Percentiles rank a stretch among this genome's conserved stretches.
Evolutionary conservation across 2,113 vertebrate genomes (phyloP).

Genomic region (Lathamus discolor): DNA sequence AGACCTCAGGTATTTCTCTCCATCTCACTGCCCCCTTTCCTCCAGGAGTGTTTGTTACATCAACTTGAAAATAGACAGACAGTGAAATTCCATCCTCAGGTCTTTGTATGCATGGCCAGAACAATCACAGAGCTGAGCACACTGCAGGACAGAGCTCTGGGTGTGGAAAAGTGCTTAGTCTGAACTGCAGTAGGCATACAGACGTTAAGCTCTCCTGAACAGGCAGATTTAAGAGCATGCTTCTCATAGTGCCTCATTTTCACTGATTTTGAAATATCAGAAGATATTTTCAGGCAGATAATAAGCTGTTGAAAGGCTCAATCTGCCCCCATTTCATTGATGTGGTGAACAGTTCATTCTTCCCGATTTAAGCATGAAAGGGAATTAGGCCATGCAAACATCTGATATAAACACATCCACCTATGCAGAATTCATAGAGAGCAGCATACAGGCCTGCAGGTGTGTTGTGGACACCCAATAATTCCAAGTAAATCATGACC

Average conservation of each 20-base stretch:
- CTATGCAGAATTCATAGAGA: neutral
- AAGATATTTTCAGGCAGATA: neutral
- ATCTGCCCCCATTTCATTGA: neutral
- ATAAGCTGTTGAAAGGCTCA: neutral
- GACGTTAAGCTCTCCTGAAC: neutral
- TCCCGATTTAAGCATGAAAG: neutral
- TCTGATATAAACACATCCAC: neutral
- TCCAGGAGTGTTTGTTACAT: constrained; percentile 6
- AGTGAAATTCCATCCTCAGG: neutral
- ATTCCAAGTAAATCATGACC: neutral
- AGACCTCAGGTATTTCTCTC: neutral
- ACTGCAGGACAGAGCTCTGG: neutral
- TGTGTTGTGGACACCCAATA: neutral
- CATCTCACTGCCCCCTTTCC: neutral
- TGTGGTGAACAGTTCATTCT: neutral
- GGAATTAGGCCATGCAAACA: neutral
- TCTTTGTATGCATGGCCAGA: neutral
- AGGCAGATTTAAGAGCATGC: neutral
- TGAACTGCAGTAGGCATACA: no score
- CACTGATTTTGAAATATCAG: neutral
- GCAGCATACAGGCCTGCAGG: neutral
- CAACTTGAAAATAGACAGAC: neutral
- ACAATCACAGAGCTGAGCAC: neutral
- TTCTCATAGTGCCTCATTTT: neutral
- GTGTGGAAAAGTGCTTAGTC: neutral